Percentiles rank a stretch among this genome's conserved stretches.
These are phyloP conservation scores for Sebastes elongatus DNA, from an alignment of 2,797 vertebrate species.

Conservation along the genomic window DNA sequence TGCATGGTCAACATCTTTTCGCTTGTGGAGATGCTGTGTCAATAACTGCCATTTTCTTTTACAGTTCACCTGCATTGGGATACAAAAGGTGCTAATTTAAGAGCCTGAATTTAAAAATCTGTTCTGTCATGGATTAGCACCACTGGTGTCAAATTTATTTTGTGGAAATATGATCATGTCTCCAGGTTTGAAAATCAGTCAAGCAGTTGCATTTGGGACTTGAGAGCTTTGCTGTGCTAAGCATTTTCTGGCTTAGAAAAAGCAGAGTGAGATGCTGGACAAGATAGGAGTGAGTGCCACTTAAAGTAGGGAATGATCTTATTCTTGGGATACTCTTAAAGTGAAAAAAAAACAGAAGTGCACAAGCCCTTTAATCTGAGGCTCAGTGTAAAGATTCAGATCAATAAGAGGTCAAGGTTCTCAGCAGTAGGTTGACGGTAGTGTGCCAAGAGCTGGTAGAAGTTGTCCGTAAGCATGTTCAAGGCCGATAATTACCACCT, in stretches of 20 bases:
- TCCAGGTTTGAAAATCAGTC: neutral
- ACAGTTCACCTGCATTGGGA: neutral
- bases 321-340: neutral
- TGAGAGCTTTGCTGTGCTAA: neutral
- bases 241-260: neutral
- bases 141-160: neutral
- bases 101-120: neutral
- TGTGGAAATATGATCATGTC: neutral
- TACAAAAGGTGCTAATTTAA: neutral
- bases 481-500: conserved; percentile 22
- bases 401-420: conserved; percentile 30
- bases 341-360: neutral
- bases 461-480: conserved; percentile 16
- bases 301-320: neutral
- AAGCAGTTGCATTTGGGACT: neutral
- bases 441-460: conserved; percentile 19
- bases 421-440: conserved; percentile 9
- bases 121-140: neutral
- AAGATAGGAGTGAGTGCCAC: neutral
- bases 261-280: neutral
- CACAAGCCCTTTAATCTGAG: neutral
- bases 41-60: neutral
- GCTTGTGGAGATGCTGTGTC: neutral
- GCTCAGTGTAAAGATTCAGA: conserved; percentile 7
- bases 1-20: neutral